phyloP scores from a whole-genome alignment of 2,888 invertebrate species.

The Drosophila quasianomalipes region DNA sequence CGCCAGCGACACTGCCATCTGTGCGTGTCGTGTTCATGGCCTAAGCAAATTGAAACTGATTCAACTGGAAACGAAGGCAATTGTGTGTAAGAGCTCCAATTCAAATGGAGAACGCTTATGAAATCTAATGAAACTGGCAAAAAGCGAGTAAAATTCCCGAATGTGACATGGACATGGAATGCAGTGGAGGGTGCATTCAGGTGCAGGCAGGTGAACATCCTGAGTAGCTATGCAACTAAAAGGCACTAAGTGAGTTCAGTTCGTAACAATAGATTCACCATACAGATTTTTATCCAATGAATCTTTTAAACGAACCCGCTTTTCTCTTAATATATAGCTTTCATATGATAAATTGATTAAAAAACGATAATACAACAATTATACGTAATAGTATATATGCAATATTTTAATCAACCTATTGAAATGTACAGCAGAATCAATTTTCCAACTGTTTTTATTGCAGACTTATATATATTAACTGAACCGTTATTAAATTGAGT shows the following conservation, averaged over 20 bases:
- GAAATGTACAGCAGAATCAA: neutral
- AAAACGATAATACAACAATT: neutral
- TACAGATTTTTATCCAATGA: neutral
- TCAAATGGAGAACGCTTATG: slow-evolving; percentile 55
- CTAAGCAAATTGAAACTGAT: slow-evolving; percentile 58
- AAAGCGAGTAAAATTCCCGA: neutral
- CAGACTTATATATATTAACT: neutral
- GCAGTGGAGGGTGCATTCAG: neutral
- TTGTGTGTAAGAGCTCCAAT: slow-evolving; percentile 64
- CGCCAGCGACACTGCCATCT: slow-evolving; percentile 33
- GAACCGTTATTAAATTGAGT: slow-evolving; percentile 36
- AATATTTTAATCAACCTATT: neutral
- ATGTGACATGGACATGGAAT: neutral
- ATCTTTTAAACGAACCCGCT: neutral
- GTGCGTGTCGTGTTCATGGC: slow-evolving; percentile 47
- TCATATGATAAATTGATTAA: neutral
- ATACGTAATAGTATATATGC: neutral
- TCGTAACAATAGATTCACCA: neutral
- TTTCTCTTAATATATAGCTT: neutral
- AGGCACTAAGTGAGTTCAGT: neutral
- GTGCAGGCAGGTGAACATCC: neutral
- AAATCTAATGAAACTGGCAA: slow-evolving; percentile 36
- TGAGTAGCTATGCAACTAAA: neutral
- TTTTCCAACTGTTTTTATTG: neutral
- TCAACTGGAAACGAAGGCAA: slow-evolving; percentile 72